These are phyloP conservation scores for Tetanocera ferruginea DNA, from an alignment of 2,888 invertebrate genomes.

Conservation along the genomic window DNA sequence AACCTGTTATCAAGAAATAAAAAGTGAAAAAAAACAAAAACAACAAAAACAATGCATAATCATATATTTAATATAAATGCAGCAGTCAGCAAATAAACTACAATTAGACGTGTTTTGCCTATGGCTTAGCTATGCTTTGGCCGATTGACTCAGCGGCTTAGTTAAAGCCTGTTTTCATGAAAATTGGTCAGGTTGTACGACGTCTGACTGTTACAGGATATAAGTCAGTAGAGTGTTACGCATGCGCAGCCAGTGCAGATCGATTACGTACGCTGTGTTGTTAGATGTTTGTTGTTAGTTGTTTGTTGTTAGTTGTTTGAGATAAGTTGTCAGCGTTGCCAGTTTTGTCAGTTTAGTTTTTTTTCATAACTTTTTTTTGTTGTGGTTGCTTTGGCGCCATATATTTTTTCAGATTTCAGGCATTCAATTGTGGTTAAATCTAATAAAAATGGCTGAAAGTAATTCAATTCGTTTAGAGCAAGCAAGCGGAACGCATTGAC, in stretches of 20 bases:
- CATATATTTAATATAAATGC: not conserved
- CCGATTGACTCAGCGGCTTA: slow-evolving; percentile 34
- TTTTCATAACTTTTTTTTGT: not conserved
- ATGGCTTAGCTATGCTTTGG: not conserved
- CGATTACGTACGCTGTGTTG: slow-evolving; percentile 1
- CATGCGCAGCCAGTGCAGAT: not conserved
- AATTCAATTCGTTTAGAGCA: not conserved
- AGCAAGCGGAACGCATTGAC: not conserved
- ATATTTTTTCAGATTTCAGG: not conserved
- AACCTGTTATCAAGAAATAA: slow-evolving; percentile 22
- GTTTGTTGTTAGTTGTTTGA: not conserved
- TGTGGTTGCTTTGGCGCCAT: slow-evolving; percentile 13
- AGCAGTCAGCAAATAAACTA: slow-evolving; percentile 3
- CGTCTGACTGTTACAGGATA: slow-evolving; percentile 5
- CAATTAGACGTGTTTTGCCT: not conserved
- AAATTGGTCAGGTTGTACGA: not conserved
- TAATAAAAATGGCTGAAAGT: not conserved
- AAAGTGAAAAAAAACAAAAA: not conserved
- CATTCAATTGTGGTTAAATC: slow-evolving; percentile 10
- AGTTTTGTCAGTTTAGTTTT: not conserved
- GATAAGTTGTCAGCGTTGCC: not conserved
- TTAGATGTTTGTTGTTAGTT: not conserved
- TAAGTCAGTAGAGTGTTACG: slow-evolving; percentile 25
- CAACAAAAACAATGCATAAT: not conserved
- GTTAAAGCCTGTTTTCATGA: slow-evolving; percentile 6